These are phyloP conservation scores for Alosa alosa DNA, from an alignment of 2,113 vertebrate genomes.

Conservation along the genomic window DNA sequence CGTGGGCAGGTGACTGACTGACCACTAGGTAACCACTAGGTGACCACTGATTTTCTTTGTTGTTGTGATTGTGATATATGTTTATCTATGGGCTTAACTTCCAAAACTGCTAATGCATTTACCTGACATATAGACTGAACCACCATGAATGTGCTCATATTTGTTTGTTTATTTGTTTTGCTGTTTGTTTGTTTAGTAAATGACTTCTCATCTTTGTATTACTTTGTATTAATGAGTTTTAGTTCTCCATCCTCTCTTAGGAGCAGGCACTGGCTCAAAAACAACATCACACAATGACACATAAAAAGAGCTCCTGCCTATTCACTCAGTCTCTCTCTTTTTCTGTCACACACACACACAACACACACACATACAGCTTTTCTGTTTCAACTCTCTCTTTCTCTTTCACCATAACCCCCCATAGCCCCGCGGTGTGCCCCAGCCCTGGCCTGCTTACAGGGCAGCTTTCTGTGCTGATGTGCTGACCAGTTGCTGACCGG, in stretches of 20 bases:
- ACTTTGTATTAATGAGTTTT: background rate
- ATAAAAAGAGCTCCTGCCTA: background rate
- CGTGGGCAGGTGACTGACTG: background rate
- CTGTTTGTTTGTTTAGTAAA: background rate
- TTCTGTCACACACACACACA: background rate
- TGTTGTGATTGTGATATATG: background rate
- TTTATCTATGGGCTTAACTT: background rate
- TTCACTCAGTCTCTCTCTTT: background rate
- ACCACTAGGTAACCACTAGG: background rate
- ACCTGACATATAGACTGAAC: background rate
- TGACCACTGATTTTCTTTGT: background rate
- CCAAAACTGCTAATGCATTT: background rate
- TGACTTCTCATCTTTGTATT: background rate
- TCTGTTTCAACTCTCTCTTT: background rate
- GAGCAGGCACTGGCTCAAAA: background rate
- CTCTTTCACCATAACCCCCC: background rate
- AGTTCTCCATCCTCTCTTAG: background rate
- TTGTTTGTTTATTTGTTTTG: background rate
- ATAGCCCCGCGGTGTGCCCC: background rate
- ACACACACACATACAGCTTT: background rate
- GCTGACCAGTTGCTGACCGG: constrained; percentile 87
- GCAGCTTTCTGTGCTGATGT: constrained; percentile 79
- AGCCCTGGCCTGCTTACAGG: constrained; percentile 73
- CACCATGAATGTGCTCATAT: background rate
- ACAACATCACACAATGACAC: background rate